Base-by-base conservation (phyloP, 2,888 invertebrate genomes). In the Apotomis betuletana region DNA sequence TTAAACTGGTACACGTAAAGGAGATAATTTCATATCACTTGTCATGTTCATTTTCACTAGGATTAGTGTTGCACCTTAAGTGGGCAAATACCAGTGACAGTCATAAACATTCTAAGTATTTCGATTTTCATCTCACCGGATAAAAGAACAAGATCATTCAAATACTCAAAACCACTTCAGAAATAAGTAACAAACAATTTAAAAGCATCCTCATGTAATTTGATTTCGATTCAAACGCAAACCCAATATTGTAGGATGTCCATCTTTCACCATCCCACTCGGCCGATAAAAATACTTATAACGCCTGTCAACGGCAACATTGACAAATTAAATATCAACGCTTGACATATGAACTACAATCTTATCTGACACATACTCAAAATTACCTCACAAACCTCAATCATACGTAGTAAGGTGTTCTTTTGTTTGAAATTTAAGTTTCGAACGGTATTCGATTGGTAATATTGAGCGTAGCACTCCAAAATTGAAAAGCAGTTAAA, bases 311-410 rank as follows among this genome's bases (percentile, higher is more conserved):
- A 83, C 85, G 81, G 81, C 84, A 89, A 90, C 90, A 90, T 90
- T 92, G 91, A 92, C 91, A 91, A 91, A 92, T 92, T 91, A 90
- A 91, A 91, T 88, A 90, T 87, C 87, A 89, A 86, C 86, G 84
- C 77, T 75, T 74, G 67, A 74, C 75, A 69, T 70, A 72, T 67
- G 75, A 68, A 74, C 65, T 65, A 74, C 79, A 76, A 80, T 74
- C 41, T 75, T 77, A 73, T 41, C 41, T 51, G 70, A 77, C n/a
- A 46, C 65, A 75, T 78, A 44, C 75, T 46, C 69, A 44, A 6
- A 8, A 55, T 73, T 58, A 27, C 64, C 15, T 69, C 15, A 68
- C 69, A 61, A 15, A 49, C 60, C 67, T 60, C 60, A 68, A 60
- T 59, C 36, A 10, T 55, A 41, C 58, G 55, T 12, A 55, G 12